Conservation (phyloP, 2,888 invertebrate species). For the Diploptera punctata region DNA sequence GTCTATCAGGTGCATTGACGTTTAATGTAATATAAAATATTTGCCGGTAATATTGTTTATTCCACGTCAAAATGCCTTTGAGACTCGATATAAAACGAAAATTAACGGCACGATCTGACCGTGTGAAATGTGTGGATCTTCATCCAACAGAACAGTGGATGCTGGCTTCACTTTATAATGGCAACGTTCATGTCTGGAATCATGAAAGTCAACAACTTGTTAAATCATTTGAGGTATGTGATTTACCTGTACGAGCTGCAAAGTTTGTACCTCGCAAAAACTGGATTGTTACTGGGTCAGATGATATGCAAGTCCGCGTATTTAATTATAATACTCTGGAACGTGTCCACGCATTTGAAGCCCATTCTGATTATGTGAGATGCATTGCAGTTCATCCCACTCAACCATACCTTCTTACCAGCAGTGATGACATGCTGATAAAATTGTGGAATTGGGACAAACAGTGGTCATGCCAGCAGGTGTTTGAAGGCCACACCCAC, state of each 20-base stretch:
- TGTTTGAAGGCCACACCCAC: slow-evolving; percentile 99
- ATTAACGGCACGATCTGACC: slow-evolving; percentile 95
- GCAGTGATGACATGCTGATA: slow-evolving; percentile 98
- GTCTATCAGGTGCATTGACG: too few relatives aligned
- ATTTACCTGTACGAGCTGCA: slow-evolving; percentile 94
- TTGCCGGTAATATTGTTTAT: too few relatives aligned
- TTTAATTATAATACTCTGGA: slow-evolving; percentile 99
- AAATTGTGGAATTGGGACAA: slow-evolving; percentile 99
- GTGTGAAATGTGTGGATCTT: slow-evolving; percentile 97
- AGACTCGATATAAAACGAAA: slow-evolving; percentile 98
- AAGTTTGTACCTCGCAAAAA: slow-evolving; percentile 97
- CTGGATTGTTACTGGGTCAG: slow-evolving; percentile 98
- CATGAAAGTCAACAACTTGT: slow-evolving; percentile 93
- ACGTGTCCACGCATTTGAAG: slow-evolving; percentile 94
- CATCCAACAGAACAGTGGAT: slow-evolving; percentile 99
- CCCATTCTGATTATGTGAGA: slow-evolving; percentile 97
- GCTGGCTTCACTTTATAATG: slow-evolving; percentile 97
- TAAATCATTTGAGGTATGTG: slow-evolving; percentile 93
- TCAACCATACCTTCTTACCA: slow-evolving; percentile 95
- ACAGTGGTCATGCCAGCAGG: slow-evolving; percentile 96
- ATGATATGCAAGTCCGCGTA: slow-evolving; percentile 93
- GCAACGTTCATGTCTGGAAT: slow-evolving; percentile 99
- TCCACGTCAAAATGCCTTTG: slow-evolving; percentile 68
- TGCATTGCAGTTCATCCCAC: slow-evolving; percentile 97
- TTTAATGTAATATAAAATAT: too few relatives aligned